Base-by-base conservation (phyloP, 2,888 invertebrate species). In the Dryobotodes eremita region DNA sequence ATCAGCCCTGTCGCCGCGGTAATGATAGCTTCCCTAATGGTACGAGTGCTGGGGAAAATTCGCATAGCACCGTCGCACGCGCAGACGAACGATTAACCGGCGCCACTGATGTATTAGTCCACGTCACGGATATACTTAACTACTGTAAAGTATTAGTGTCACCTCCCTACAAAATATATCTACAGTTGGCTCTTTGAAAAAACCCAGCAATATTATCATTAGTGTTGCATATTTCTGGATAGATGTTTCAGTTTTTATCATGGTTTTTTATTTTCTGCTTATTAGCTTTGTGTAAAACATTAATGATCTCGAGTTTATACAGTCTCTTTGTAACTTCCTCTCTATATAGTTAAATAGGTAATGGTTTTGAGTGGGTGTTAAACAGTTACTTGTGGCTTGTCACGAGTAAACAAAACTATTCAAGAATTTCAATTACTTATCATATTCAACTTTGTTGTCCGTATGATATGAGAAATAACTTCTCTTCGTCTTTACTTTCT, bases 401-500 rank as follows among this genome's bases (percentile, higher is more conserved):
- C 36, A 42, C 23, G 46, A 61, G 59, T 79, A 84, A 82, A 79
- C 70, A 76, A 70, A 80, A 70, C 69, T 80, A 72, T 77, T 68
- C 64, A 61, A 65, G 69, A 80, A 82, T 57, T 64, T 76, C 62
- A 74, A 78, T 82, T 75, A 64, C 68, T 69, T 73, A 62, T 82
- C 82, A 84, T 81, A 78, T 89, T 89, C 80, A 90, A 90, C 88
- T 90, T 91, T 90, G 90, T 91, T 91, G 89, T 76, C 75, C 62
- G 69, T 88, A 75, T 73, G 79, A 80, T 83, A 85, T 83, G 79
- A 93, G 94, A 95, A 94, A 94, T 94, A 95, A 94, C 94, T n/a
- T n/a, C n/a, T n/a, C n/a, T n/a, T n/a, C 93, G 93, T 94, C 88
- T 95, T 95, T 95, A 96, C 96, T 96, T 96, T 97, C 97, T 95